Evolutionary conservation across 2,113 vertebrate species (phyloP), one percentile per base, ranked within the genome.

Genomic region (Mungos mungo): DNA sequence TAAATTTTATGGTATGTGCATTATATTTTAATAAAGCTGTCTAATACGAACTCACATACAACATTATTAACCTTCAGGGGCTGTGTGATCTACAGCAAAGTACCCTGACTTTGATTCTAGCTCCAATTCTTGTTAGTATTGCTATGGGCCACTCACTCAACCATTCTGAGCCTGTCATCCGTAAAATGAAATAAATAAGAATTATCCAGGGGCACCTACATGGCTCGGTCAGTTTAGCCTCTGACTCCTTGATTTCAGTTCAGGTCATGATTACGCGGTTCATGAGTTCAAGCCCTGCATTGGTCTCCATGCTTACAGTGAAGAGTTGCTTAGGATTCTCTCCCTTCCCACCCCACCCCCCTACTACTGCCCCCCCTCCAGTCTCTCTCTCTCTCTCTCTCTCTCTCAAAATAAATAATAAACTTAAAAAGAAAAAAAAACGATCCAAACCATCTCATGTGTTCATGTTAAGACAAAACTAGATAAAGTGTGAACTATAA

Each of bases 121-220:
- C 45, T 95, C 63, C 52, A 68, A 11, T 47, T 50, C 90, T 91
- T 66, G 41, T 57, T 57, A 54, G 41, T 33, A 74, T n/a, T 33
- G 11, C 69, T 89, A 9, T 57, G 54, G 65, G 47, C 6, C 41
- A 93, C 18, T 91, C 13, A 38, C 2, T 77, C 50, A 87, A 60
- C n/a, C 13, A 18, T 35, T 45, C 1, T 77, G 38, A 68, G 57
- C 52, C 71, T 88, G 66, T 88, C 85, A 97, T 85, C 60, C 85
- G n/a, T 69, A 68, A 98, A 90, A 85, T 47, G 38, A 54, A 84
- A 76, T 63, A 6, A 93, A 77, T 38, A 82, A 95, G 85, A 90
- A 90, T 41, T 80, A 88, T 60, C 57, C 57, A 60, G 21, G 21
- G 21, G 57, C 21, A 60, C 57, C 57, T 1, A 21, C 19, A 21